phyloP scores from a whole-genome alignment of 2,113 vertebrate species.

The Sus scrofa region DNA sequence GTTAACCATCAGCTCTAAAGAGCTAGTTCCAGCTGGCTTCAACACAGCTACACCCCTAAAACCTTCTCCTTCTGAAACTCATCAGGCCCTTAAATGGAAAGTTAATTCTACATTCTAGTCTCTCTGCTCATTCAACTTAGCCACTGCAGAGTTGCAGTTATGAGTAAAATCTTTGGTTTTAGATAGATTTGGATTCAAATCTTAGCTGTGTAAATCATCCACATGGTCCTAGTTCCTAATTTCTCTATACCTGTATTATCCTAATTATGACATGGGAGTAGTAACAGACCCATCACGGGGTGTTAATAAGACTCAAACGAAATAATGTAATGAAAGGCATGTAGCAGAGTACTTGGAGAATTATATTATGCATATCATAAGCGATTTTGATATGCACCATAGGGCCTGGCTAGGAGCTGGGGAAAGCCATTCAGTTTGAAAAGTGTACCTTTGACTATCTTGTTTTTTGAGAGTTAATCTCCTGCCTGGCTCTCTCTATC shows the following conservation, averaged over 20 bases:
- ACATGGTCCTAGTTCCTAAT: neutral
- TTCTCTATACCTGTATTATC: neutral
- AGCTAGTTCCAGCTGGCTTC: neutral
- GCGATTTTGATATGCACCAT: neutral
- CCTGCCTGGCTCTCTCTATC: neutral
- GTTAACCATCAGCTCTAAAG: neutral
- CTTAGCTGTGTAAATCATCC: neutral
- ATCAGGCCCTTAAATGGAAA: neutral
- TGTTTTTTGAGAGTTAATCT: neutral
- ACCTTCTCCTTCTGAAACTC: slow-evolving; percentile 15
- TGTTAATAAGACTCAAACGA: neutral
- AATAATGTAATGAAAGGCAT: neutral
- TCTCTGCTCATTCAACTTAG: neutral
- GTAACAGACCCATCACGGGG: neutral
- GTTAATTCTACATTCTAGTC: neutral
- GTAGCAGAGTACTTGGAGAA: neutral
- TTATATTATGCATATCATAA: neutral
- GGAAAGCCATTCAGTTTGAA: neutral
- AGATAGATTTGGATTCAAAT: neutral
- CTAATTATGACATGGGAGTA: neutral
- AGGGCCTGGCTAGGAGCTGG: neutral
- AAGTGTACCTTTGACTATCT: neutral
- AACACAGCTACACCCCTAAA: neutral
- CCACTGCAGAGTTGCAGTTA: neutral
- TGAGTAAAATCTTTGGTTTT: neutral